A percentile compares a stretch with the other conserved stretches of the same genome.
phyloP scores from a whole-genome alignment of 2,113 vertebrate genomes.

The Ctenomys sociabilis region DNA sequence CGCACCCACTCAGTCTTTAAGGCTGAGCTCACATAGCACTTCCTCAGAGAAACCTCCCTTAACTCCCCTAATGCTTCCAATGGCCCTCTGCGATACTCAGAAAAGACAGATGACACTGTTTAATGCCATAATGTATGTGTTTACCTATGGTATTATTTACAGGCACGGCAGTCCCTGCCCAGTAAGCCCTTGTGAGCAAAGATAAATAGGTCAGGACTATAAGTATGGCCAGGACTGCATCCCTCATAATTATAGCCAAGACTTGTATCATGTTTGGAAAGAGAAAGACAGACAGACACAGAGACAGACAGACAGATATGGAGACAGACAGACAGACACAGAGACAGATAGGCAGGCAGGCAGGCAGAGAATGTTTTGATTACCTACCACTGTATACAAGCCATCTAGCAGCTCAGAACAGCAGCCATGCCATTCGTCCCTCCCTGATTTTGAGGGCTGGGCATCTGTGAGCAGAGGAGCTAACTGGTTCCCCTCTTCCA shows the following conservation, averaged over 20 bases:
- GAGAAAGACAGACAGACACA: neutral
- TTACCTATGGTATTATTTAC: neutral
- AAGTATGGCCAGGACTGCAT: neutral
- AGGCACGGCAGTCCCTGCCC: neutral
- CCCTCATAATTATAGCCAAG: neutral
- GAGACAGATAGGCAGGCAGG: no score
- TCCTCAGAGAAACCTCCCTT: neutral
- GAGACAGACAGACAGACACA: no score
- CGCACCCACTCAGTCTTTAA: neutral
- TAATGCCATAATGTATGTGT: neutral
- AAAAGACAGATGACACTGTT: neutral
- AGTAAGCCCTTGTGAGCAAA: neutral
- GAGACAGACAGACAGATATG: neutral
- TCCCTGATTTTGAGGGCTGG: no score
- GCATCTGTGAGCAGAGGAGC: neutral
- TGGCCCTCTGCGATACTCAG: neutral
- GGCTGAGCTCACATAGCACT: neutral
- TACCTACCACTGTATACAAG: neutral
- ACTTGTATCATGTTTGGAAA: neutral
- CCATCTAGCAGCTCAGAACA: neutral
- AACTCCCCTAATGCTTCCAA: neutral
- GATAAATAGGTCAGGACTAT: neutral
- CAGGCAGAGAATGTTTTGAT: neutral
- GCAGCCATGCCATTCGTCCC: neutral
- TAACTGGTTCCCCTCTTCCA: neutral